Evolutionary conservation across 2,888 invertebrate species (phyloP).

Genomic region (Thymelicus sylvestris): DNA sequence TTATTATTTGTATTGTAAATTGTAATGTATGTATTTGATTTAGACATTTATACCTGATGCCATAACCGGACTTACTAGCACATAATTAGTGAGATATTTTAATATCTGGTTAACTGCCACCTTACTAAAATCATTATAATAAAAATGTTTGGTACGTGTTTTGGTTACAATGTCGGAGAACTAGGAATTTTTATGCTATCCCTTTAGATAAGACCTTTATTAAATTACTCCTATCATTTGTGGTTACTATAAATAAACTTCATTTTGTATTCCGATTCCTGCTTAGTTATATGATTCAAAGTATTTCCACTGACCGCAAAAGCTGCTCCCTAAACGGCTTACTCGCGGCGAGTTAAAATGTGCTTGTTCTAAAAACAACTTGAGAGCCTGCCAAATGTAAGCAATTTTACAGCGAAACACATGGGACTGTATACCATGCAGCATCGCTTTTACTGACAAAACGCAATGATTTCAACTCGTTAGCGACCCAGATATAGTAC

Average conservation of each 20-base stretch:
- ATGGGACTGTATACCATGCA: conserved; percentile 38
- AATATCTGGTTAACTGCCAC: too few species aligned
- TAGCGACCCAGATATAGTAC: not conserved
- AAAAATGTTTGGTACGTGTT: too few species aligned
- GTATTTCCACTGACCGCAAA: conserved; percentile 33
- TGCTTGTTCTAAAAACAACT: conserved; percentile 68
- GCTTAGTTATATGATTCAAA: conserved; percentile 27
- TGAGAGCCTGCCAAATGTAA: conserved; percentile 65
- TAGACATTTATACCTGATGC: too few species aligned
- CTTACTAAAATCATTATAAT: too few species aligned
- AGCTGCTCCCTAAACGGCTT: conserved; percentile 45
- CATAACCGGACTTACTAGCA: too few species aligned
- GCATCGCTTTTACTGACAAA: not conserved
- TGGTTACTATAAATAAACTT: conserved; percentile 9
- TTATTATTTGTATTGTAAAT: too few species aligned
- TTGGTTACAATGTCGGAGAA: too few species aligned
- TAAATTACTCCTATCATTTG: not conserved
- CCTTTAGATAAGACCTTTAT: too few species aligned
- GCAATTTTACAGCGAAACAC: conserved; percentile 53
- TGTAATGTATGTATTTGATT: too few species aligned
- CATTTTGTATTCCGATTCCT: conserved; percentile 20
- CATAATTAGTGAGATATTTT: too few species aligned
- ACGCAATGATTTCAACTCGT: not conserved
- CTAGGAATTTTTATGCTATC: too few species aligned
- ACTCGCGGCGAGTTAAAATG: conserved; percentile 59